A percentile compares a stretch with the other conserved stretches of the same genome.
Conservation (phyloP, 1,140 invertebrate genomes). For the Polypedilum pembai region DNA sequence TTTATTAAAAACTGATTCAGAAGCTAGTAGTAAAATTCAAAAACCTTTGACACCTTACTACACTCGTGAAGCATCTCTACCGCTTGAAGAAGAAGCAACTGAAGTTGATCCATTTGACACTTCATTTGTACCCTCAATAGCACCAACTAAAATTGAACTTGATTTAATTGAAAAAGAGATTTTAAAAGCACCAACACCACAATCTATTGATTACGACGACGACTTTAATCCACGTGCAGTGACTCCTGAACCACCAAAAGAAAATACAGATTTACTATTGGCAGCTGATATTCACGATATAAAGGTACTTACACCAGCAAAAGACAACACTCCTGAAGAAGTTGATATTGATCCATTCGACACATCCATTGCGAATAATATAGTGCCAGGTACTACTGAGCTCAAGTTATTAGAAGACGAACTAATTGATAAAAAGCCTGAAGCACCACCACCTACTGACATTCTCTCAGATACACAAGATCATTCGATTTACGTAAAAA, state of each 20-base stretch:
- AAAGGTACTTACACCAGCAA: conserved; percentile 57
- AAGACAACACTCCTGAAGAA: conserved; percentile 30
- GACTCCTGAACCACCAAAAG: conserved; percentile 43
- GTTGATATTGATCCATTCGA: conserved; percentile 67
- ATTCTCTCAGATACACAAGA: background rate
- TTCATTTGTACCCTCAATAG: conserved; percentile 60
- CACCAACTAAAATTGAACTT: conserved; percentile 64
- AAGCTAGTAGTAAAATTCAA: conserved; percentile 43
- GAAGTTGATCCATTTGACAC: conserved; percentile 74
- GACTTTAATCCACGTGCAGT: conserved; percentile 52
- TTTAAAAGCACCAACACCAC: conserved; percentile 37
- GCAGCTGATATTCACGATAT: conserved; percentile 56
- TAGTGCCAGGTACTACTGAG: conserved; percentile 68
- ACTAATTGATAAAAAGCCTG: conserved; percentile 46
- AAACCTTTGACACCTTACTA: conserved; percentile 76
- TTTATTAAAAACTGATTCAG: conserved; percentile 44
- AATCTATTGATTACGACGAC: conserved; percentile 35
- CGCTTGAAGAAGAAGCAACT: conserved; percentile 48
- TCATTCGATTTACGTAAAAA: background rate
- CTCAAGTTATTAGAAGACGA: conserved; percentile 68
- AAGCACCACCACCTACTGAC: conserved; percentile 14
- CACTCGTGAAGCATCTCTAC: conserved; percentile 50
- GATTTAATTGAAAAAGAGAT: conserved; percentile 65
- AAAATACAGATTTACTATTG: conserved; percentile 46
- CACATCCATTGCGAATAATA: conserved; percentile 65